Evolutionary conservation across 2,888 invertebrate species (phyloP).

Genomic region (Liodrosophila aerea): DNA sequence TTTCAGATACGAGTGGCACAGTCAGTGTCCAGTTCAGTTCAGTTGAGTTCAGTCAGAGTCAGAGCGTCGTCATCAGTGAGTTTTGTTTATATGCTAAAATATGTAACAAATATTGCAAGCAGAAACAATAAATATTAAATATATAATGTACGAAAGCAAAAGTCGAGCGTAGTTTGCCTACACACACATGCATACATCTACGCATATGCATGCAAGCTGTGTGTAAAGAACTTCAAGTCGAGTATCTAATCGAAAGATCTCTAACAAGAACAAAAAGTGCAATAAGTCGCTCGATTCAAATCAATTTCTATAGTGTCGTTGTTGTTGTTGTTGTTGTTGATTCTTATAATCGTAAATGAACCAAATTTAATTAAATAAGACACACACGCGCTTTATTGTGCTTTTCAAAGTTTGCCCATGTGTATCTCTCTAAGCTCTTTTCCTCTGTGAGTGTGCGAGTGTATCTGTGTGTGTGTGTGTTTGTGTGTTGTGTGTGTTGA

Average conservation of each 20-base stretch:
- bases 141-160: too few species aligned
- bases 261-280: neutral
- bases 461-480: conserved; percentile 20
- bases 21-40: conserved; percentile 68
- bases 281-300: neutral
- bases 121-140: too few species aligned
- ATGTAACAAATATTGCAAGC: conserved; percentile 42
- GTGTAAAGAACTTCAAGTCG: too few species aligned
- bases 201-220: too few species aligned
- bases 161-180: too few species aligned
- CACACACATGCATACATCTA: too few species aligned
- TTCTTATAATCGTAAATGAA: conserved; percentile 9
- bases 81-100: conserved; percentile 71
- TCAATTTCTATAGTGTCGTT: conserved; percentile 16
- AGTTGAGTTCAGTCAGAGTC: conserved; percentile 75
- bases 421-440: conserved; percentile 53
- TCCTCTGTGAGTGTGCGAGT: conserved; percentile 14
- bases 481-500: conserved; percentile 33
- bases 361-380: conserved; percentile 61
- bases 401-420: conserved; percentile 21
- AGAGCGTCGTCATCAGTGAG: conserved; percentile 73
- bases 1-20: conserved; percentile 48
- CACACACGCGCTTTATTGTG: conserved; percentile 48
- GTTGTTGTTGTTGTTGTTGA: conserved; percentile 41
- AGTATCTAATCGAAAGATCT: neutral